phyloP scores from a whole-genome alignment of 2,797 vertebrate genomes.

The Melanotaenia parkinsoni region DNA sequence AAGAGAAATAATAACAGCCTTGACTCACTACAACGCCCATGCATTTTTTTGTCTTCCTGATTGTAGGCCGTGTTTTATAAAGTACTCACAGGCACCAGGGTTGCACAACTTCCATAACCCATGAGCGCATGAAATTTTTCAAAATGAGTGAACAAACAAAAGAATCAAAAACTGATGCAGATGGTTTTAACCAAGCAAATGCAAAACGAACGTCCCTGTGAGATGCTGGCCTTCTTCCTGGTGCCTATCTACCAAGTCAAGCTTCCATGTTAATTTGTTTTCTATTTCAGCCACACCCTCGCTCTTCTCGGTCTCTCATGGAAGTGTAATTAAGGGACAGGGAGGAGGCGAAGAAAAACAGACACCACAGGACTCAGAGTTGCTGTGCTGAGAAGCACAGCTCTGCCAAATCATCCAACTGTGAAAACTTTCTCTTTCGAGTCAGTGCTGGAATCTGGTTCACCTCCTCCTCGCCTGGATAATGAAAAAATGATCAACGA shows the following conservation, averaged over 20 bases:
- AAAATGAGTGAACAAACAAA: conserved; percentile 21
- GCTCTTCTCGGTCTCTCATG: conserved; percentile 48
- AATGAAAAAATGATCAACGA: conserved; percentile 57
- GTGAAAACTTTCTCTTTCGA: conserved; percentile 72
- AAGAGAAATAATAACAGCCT: not conserved
- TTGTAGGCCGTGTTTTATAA: conserved; percentile 31
- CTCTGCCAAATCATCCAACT: conserved; percentile 64
- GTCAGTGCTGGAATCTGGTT: conserved; percentile 48
- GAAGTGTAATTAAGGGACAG: conserved; percentile 67
- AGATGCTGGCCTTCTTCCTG: not conserved
- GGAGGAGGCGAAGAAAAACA: conserved; percentile 46
- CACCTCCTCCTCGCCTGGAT: conserved; percentile 31
- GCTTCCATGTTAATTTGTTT: conserved; percentile 33
- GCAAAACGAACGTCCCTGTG: conserved; percentile 13
- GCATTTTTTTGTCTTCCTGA: conserved; percentile 10
- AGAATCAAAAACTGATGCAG: not conserved
- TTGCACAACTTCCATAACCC: conserved; percentile 43
- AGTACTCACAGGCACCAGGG: conserved; percentile 26
- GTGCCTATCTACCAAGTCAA: conserved; percentile 18
- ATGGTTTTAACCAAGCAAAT: conserved; percentile 8
- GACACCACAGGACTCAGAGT: conserved; percentile 51
- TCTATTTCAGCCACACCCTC: conserved; percentile 65
- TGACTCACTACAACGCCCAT: conserved; percentile 21
- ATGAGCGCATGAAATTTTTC: conserved; percentile 10
- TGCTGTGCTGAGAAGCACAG: conserved; percentile 39